Evolutionary conservation across 2,888 invertebrate genomes (phyloP).

Genomic region (Oeneis ivallda): DNA sequence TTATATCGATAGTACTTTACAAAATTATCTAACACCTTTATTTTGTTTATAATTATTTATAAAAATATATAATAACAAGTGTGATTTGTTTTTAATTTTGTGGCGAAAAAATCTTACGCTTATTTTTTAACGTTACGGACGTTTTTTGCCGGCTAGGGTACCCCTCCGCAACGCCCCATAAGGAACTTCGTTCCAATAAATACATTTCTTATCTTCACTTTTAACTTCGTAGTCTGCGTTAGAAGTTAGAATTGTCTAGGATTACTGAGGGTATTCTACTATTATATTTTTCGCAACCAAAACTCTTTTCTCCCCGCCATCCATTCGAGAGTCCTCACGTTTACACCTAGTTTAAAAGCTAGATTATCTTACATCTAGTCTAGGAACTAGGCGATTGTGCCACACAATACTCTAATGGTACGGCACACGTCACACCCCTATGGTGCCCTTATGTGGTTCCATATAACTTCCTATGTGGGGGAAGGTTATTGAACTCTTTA

Average conservation of each 20-base stretch:
- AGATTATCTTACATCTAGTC: constrained; percentile 28
- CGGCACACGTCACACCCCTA: constrained; percentile 27
- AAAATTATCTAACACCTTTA: no score
- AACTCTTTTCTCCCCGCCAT: constrained; percentile 4
- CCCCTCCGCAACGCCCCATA: no score
- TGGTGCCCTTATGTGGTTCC: constrained; percentile 30
- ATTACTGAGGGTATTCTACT: neutral
- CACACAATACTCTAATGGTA: constrained; percentile 25
- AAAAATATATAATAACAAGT: no score
- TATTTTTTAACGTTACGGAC: no score
- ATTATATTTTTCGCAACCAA: neutral
- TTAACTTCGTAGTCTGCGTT: no score
- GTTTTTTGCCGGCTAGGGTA: no score
- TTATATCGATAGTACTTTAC: no score
- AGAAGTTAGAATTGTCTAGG: neutral
- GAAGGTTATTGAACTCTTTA: constrained; percentile 39
- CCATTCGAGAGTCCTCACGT: constrained; percentile 15
- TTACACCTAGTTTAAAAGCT: constrained; percentile 31
- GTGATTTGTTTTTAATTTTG: no score
- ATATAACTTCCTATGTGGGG: constrained; percentile 37
- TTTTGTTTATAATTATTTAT: no score
- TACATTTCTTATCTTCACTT: no score
- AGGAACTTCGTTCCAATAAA: no score
- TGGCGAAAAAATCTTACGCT: no score
- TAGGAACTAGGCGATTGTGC: constrained; percentile 26